These are phyloP conservation scores for Globodera ellingtonae DNA, from an alignment of 1,140 invertebrate species.

Conservation along the genomic window DNA sequence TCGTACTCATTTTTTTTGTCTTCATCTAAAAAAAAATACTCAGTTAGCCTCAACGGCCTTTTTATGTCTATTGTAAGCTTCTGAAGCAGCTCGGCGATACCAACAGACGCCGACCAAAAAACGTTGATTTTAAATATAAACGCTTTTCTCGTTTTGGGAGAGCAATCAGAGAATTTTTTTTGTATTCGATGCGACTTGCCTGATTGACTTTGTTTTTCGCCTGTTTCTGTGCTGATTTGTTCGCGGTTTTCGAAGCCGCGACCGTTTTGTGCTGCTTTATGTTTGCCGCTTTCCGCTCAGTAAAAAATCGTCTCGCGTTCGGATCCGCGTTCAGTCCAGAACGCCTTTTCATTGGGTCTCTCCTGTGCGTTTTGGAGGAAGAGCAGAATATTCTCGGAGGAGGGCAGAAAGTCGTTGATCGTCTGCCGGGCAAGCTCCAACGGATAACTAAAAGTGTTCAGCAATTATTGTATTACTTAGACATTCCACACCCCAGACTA, in stretches of 20 bases:
- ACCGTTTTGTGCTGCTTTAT: constrained; percentile 95
- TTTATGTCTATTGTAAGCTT: too few relatives aligned
- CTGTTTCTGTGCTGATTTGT: constrained; percentile 93
- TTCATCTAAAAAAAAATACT: constrained; percentile 33
- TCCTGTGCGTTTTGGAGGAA: constrained; percentile 71
- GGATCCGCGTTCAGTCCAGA: constrained; percentile 70
- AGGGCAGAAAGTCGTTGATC: constrained; percentile 42
- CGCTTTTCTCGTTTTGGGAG: too few relatives aligned
- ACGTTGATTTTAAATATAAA: too few relatives aligned
- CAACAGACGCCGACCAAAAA: too few relatives aligned
- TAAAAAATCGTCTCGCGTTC: constrained; percentile 77
- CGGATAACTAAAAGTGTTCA: constrained; percentile 51
- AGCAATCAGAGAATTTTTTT: too few relatives aligned
- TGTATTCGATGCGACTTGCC: constrained; percentile 68
- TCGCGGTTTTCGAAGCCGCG: constrained; percentile 86
- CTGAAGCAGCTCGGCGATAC: too few relatives aligned
- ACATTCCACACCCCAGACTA: neutral
- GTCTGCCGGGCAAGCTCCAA: constrained; percentile 54
- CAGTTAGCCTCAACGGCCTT: neutral
- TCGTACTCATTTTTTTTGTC: constrained; percentile 39
- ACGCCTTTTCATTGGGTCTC: constrained; percentile 42
- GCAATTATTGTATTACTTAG: neutral
- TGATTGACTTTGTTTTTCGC: constrained; percentile 93
- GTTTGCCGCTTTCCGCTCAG: constrained; percentile 83
- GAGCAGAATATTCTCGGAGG: constrained; percentile 45